phyloP scores from a whole-genome alignment of 1,140 invertebrate species.

The Drosophila sp. region DNA sequence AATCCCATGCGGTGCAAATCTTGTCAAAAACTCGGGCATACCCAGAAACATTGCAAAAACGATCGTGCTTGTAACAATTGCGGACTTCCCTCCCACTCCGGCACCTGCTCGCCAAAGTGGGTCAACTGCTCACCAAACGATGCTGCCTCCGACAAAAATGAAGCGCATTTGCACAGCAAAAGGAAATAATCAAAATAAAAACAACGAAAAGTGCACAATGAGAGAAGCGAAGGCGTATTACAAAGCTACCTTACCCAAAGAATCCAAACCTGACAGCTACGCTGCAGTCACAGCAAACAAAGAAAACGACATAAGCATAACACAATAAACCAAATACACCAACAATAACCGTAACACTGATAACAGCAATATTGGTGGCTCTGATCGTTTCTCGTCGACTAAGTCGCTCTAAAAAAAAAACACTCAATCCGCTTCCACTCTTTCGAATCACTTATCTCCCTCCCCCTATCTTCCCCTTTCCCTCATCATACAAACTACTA shows the following conservation, averaged over 20 bases:
- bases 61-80: not conserved
- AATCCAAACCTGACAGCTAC: not conserved
- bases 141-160: conserved; percentile 18
- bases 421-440: conserved; percentile 1
- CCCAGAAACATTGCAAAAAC: conserved; percentile 15
- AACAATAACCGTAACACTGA: conserved; percentile 5
- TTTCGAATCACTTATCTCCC: not conserved
- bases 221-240: conserved; percentile 3
- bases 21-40: conserved; percentile 15
- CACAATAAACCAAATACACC: not conserved
- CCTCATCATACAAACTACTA: not conserved
- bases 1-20: conserved; percentile 9
- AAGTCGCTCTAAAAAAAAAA: not conserved
- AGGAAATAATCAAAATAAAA: conserved; percentile 39
- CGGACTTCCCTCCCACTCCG: conserved; percentile 3
- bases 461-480: no score
- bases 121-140: conserved; percentile 19
- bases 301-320: conserved; percentile 1
- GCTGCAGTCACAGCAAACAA: conserved; percentile 5
- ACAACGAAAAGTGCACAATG: conserved; percentile 26
- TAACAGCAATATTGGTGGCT: conserved; percentile 2
- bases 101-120: conserved; percentile 9
- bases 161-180: conserved; percentile 22
- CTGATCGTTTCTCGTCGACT: not conserved
- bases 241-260: conserved; percentile 25